Evolutionary conservation across 2,797 vertebrate species (phyloP), one percentile per base, ranked within the genome.

Genomic region (Anguilla obscura): DNA sequence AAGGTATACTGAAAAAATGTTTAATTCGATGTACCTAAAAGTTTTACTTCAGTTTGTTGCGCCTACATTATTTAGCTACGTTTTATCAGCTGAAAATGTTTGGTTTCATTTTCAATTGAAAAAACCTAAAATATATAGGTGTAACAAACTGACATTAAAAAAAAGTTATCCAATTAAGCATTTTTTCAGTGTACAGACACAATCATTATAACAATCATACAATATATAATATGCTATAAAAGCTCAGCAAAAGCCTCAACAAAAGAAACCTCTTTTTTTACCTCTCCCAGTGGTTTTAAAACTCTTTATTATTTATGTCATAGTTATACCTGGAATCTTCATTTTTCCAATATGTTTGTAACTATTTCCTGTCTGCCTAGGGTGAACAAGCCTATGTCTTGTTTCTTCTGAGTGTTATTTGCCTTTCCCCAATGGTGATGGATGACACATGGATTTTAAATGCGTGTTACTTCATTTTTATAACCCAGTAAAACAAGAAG

Each of bases 401-500:
- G 63, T 69, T 27, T 27, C 24, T 27, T 27, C 63, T 69, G 63
- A 69, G 63, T 8, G 24, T n/a, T 69, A 24, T 69, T 69, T 27
- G 63, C 24, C n/a, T 69, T 69, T 27, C 24, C 63, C 63, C 63
- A 27, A 69, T 27, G n/a, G 63, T 14, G 7, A 69, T 45, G 40
- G 40, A 45, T 45, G 40, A 45, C 40, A 45, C 40, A 5, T 63
- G 60, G 60, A 63, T 63, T 63, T 3, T 24, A 6, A 63, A 24
- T n/a, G 60, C 21, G 60, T 21, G 60, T n/a, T 69, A 69, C 63
- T 69, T n/a, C 24, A 69, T 27, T 69, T 69, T 69, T 69, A 69
- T 69, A 69, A n/a, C 63, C 63, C n/a, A 69, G n/a, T 69, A 69
- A 69, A 69, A n/a, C n/a, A 69, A 7, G n/a, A 69, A 27, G 63